phyloP scores from a whole-genome alignment of 1,140 invertebrate species.

The Apis mellifera region Amel_HAv3.1 CM009931.2:27010501-27011000 shows the following conservation, averaged over 20 bases:
- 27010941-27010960: background rate
- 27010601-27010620: background rate
- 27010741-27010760: conserved; percentile 5
- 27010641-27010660: conserved; percentile 17
- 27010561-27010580: background rate
- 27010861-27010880: conserved; percentile 4
- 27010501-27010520: too few relatives aligned
- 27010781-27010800: conserved; percentile 24
- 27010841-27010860: background rate
- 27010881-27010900: background rate
- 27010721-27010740: conserved; percentile 38
- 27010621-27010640: background rate
- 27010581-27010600: background rate
- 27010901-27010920: background rate
- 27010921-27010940: too few relatives aligned
- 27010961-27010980: conserved; percentile 5
- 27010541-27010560: too few relatives aligned
- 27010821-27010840: conserved; percentile 18
- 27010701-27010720: conserved; percentile 10
- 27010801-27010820: background rate
- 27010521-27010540: too few relatives aligned
- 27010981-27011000: too few relatives aligned
- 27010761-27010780: conserved; percentile 36
- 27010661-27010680: conserved; percentile 52
- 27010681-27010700: conserved; percentile 39